Evolutionary conservation across 2,797 vertebrate genomes (phyloP), one percentile per base, ranked within the genome.

Genomic region (Lithobates sylvaticus): DNA sequence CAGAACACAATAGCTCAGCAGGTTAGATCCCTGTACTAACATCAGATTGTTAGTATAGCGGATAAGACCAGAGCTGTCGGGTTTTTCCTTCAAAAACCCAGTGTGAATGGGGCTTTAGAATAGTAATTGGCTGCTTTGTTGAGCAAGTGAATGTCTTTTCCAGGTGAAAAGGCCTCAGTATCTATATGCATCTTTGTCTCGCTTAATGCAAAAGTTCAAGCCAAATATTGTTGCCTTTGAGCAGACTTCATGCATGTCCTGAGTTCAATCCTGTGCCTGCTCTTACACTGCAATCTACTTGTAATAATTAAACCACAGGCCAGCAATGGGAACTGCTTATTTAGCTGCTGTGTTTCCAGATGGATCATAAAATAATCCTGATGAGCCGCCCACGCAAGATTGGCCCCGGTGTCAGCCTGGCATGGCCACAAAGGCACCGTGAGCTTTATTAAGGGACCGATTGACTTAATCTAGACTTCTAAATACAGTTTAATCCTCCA

Each of bases 341-440:
- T 88, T 89, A 81, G 71, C 89, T 90, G 84, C 88, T 83, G 61
- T 58, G 13, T 89, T 29, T 92, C 91, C 91, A 92, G 88, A 91
- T 91, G 90, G 90, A 92, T 92, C 91, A 91, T 92, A 90, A 86
- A 90, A 81, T 93, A 93, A 93, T 93, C 92, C 90, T 90, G 73
- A 84, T 93, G 74, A 90, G 87, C 88, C 90, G 90, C 88, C 89
- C 90, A 91, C 86, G 88, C 89, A 88, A 89, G 89, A 90, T 86
- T 91, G 76, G 91, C 88, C 83, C 71, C 84, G 90, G 64, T 80
- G 86, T 91, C 88, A 87, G 89, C 65, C 86, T 90, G 88, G 90
- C 91, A 90, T 91, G 86, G 81, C 90, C 88, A 79, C 86, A 90
- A 88, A 91, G 90, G 58, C 68, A 78, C 54, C 89, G 72, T 90